Conservation (phyloP, 2,797 vertebrate species). For the Allobates femoralis region DNA sequence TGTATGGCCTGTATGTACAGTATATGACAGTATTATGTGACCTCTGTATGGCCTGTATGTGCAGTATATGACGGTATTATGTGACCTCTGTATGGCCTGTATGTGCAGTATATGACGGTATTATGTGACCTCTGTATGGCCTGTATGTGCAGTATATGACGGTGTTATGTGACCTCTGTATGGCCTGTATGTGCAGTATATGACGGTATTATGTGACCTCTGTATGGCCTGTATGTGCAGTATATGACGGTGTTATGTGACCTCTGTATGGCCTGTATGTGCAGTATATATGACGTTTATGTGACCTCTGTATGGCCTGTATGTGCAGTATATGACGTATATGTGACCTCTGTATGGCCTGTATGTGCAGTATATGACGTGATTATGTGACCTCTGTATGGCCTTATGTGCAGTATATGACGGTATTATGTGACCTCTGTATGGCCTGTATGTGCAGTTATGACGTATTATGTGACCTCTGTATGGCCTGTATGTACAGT, state of each 20-base stretch:
- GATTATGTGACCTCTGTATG: background rate
- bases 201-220: background rate
- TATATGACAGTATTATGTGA: background rate
- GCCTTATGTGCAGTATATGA: too few species aligned
- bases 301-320: background rate
- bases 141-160: background rate
- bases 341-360: background rate
- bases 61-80: background rate
- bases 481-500: too few species aligned
- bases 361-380: background rate
- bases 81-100: background rate
- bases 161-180: background rate
- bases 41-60: background rate
- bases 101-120: background rate
- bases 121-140: background rate
- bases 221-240: background rate
- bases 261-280: background rate
- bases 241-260: background rate
- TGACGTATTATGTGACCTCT: too few species aligned
- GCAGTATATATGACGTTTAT: background rate
- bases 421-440: too few species aligned
- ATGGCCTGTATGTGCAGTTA: too few species aligned
- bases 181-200: background rate
- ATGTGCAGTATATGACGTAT: background rate
- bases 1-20: background rate